Evolutionary conservation across 2,797 vertebrate genomes (phyloP).

Genomic region (Austrolebias charrua): DNA sequence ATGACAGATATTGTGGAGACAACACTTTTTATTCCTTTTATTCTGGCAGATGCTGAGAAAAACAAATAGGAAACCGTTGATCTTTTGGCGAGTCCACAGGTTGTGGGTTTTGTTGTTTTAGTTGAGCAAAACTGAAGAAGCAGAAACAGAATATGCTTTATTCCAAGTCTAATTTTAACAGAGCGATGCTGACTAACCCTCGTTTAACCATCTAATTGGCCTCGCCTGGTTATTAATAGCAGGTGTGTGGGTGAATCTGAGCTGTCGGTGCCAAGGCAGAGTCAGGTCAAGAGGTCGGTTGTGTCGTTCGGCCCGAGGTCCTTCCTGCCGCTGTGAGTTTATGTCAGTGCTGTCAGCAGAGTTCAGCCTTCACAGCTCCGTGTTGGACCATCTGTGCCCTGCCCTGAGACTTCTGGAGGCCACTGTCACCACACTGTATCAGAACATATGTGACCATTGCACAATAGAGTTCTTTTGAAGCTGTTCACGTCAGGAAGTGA

Average conservation of each 20-base stretch:
- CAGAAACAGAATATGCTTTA: conserved; percentile 3
- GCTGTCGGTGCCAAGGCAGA: conserved; percentile 43
- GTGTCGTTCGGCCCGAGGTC: conserved; percentile 44
- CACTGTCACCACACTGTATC: conserved; percentile 13
- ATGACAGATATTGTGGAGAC: conserved; percentile 1
- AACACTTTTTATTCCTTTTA: not conserved
- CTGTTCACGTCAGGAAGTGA: not conserved
- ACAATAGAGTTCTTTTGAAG: not conserved
- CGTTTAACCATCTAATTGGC: conserved; percentile 16
- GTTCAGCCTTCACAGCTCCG: conserved; percentile 48
- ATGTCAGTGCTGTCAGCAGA: conserved; percentile 43
- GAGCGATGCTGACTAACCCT: not conserved
- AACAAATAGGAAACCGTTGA: not conserved
- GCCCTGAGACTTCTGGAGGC: conserved; percentile 40
- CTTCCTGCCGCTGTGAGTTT: conserved; percentile 55
- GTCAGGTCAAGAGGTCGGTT: conserved; percentile 44
- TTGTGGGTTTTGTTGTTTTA: conserved; percentile 1
- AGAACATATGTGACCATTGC: conserved; percentile 45
- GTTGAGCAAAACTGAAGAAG: not conserved
- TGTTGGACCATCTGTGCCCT: conserved; percentile 61
- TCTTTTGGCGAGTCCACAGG: not conserved
- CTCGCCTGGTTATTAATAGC: conserved; percentile 48
- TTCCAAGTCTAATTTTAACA: not conserved
- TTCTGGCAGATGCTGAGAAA: too few relatives aligned
- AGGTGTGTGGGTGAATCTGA: conserved; percentile 33